Percentiles rank a stretch among this genome's conserved stretches.
Conservation (phyloP, 2,888 invertebrate species). For the Drosophila picticornis region DNA sequence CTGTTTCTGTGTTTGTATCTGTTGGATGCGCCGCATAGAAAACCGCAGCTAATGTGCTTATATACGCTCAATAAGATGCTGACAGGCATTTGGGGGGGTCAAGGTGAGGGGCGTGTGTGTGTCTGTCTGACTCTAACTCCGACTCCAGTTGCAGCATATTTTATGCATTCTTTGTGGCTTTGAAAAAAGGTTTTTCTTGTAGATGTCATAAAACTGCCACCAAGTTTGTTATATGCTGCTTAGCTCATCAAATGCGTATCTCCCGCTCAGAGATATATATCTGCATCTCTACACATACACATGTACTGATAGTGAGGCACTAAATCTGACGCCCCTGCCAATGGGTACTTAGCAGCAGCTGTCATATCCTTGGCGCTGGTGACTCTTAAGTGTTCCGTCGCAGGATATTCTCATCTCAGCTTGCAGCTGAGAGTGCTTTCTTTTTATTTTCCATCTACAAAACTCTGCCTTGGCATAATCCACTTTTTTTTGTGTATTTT, state of each 20-base stretch:
- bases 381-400: constrained; percentile 53
- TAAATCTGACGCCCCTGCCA: constrained; percentile 74
- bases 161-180: constrained; percentile 31
- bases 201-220: constrained; percentile 59
- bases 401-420: constrained; percentile 53
- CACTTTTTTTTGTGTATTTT: constrained; percentile 59
- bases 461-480: constrained; percentile 25
- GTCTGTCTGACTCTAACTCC: constrained; percentile 1
- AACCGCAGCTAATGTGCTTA: constrained; percentile 78
- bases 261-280: constrained; percentile 11
- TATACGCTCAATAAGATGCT: constrained; percentile 76
- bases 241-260: constrained; percentile 45
- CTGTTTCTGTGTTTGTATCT: constrained; percentile 14
- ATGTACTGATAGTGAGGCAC: constrained; percentile 60
- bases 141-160: constrained; percentile 23
- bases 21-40: constrained; percentile 47
- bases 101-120: constrained; percentile 62
- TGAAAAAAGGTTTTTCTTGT: constrained; percentile 71
- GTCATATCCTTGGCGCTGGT: constrained; percentile 70
- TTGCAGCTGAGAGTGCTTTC: constrained; percentile 25
- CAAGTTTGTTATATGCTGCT: constrained; percentile 33
- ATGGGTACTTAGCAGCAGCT: constrained; percentile 66
- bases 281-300: constrained; percentile 12
- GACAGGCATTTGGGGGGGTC: constrained; percentile 62
- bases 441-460: not conserved